A percentile compares a stretch with the other conserved stretches of the same genome.
phyloP scores from a whole-genome alignment of 2,113 vertebrate species.

The Dissostichus mawsoni region DNA sequence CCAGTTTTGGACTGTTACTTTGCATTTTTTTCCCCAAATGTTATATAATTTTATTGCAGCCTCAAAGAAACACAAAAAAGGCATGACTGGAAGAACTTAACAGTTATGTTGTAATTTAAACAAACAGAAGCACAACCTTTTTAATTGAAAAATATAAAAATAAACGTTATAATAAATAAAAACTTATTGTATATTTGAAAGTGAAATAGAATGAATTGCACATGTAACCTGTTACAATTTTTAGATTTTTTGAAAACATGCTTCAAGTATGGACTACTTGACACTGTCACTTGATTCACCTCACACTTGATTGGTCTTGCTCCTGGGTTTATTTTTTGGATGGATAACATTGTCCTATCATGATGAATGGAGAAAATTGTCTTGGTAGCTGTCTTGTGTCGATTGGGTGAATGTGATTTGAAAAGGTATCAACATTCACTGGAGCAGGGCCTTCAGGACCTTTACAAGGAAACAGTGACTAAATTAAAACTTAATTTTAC shows the following conservation, averaged over 20 bases:
- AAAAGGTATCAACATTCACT: too few species aligned
- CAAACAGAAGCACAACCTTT: not conserved
- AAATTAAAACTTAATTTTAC: too few species aligned
- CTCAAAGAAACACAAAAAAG: slow-evolving; percentile 83
- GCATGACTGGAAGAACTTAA: slow-evolving; percentile 59
- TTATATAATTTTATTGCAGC: slow-evolving; percentile 80
- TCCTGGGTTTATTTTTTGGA: too few species aligned
- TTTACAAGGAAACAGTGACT: not conserved
- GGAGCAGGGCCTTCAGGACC: not conserved
- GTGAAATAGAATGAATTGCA: slow-evolving; percentile 5
- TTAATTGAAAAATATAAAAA: not conserved
- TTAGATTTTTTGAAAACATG: not conserved
- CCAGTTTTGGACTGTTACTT: slow-evolving; percentile 81
- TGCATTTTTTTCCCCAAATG: slow-evolving; percentile 86
- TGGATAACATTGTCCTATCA: too few species aligned
- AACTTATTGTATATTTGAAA: not conserved
- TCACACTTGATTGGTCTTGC: too few species aligned
- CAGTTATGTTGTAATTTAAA: not conserved
- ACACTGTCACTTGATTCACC: too few species aligned
- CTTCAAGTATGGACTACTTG: not conserved
- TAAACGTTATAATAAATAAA: not conserved
- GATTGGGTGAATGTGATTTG: too few species aligned
- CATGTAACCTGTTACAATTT: not conserved
- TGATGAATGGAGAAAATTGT: too few species aligned
- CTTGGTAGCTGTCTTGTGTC: too few species aligned